Percentiles rank a stretch among this genome's conserved stretches.
Conservation (phyloP, 2,797 vertebrate genomes). For the Simalia tracyae region DNA sequence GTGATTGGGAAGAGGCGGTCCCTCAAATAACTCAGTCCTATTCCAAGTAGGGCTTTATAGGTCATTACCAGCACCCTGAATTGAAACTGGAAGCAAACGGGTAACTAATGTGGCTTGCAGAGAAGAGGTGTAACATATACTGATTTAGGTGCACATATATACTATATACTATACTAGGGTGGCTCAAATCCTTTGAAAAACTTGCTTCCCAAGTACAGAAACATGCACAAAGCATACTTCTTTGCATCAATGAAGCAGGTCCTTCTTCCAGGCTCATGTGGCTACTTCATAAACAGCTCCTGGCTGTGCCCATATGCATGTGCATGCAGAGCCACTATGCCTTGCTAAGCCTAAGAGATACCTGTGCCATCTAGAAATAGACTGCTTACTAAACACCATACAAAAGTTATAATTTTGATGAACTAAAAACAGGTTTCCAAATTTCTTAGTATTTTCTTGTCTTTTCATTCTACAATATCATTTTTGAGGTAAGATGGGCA, state of each 20-base stretch:
- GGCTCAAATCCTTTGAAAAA: not conserved
- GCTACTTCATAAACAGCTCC: not conserved
- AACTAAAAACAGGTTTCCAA: not conserved
- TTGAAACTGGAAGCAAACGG: not conserved
- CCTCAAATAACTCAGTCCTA: not conserved
- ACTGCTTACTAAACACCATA: not conserved
- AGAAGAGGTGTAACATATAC: not conserved
- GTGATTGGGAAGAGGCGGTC: not conserved
- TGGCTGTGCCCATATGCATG: not conserved
- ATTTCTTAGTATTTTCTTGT: not conserved
- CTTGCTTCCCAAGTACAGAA: not conserved
- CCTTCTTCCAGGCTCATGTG: not conserved
- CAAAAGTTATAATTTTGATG: not conserved
- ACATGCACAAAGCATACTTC: not conserved
- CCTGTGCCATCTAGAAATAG: not conserved
- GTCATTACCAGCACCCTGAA: not conserved
- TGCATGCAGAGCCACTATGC: not conserved
- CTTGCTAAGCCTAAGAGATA: not conserved
- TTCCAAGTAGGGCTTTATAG: not conserved
- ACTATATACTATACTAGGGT: not conserved
- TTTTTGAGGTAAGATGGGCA: not conserved
- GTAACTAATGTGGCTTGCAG: not conserved
- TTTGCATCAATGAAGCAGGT: not conserved
- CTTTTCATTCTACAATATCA: not conserved
- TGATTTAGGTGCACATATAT: not conserved